A percentile compares a stretch with the other conserved stretches of the same genome.
Evolutionary conservation across 2,113 vertebrate species (phyloP).

Genomic region (Callorhinus ursinus): DNA sequence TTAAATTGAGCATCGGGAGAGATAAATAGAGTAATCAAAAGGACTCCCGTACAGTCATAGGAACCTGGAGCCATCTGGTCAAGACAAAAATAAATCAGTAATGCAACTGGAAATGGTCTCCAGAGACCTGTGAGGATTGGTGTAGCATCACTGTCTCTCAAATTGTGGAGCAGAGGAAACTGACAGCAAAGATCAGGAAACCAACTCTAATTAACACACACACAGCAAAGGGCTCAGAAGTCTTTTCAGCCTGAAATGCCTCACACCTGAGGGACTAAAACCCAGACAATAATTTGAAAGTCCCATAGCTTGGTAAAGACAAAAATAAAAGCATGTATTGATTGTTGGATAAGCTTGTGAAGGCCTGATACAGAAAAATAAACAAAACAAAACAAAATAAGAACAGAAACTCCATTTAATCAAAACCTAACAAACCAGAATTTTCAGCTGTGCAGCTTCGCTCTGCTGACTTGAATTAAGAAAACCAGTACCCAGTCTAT

Average conservation of each 20-base stretch:
- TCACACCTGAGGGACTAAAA: neutral
- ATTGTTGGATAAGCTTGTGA: conserved; percentile 48
- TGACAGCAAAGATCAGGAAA: conserved; percentile 73
- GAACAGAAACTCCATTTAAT: conserved; percentile 41
- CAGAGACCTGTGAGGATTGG: conserved; percentile 77
- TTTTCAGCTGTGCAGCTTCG: neutral
- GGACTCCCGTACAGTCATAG: conserved; percentile 81
- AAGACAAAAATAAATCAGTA: conserved; percentile 86
- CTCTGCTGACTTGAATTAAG: neutral
- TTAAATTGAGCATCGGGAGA: conserved; percentile 85
- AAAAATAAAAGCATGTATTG: conserved; percentile 67
- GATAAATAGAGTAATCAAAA: conserved; percentile 87
- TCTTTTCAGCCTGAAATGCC: conserved; percentile 44
- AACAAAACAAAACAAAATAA: conserved; percentile 1
- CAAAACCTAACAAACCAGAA: conserved; percentile 35
- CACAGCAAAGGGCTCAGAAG: conserved; percentile 39
- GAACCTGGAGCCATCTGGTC: conserved; percentile 86
- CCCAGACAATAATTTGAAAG: neutral
- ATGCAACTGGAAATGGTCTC: conserved; percentile 84
- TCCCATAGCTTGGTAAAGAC: conserved; percentile 37
- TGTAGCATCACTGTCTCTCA: conserved; percentile 75
- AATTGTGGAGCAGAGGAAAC: conserved; percentile 68
- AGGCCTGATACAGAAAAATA: conserved; percentile 38
- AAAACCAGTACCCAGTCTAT: neutral
- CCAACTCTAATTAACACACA: conserved; percentile 79